phyloP scores from a whole-genome alignment of 1,140 invertebrate species.

The Drosophila tani region DNA sequence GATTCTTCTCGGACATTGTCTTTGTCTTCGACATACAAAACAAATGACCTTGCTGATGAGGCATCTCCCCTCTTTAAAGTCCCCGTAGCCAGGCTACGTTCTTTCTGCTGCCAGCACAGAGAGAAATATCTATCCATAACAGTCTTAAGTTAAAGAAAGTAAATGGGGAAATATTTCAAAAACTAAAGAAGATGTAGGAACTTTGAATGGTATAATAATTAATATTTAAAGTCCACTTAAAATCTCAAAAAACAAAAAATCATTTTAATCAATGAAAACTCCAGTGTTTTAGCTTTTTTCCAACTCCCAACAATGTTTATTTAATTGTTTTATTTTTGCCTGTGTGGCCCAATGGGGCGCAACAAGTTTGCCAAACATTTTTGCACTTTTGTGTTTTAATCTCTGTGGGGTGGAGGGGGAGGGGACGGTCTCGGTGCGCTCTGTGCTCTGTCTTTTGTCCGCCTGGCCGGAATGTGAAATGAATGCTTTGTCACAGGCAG shows the following conservation, averaged over 20 bases:
- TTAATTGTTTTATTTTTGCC: constrained; percentile 3
- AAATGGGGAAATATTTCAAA: no score
- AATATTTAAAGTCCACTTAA: no score
- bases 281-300: no score
- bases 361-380: constrained; percentile 82
- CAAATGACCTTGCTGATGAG: constrained; percentile 75
- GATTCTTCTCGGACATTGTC: constrained; percentile 51
- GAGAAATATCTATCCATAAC: not conserved
- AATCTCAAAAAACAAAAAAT: no score
- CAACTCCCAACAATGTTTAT: not conserved
- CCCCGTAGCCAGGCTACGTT: not conserved
- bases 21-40: constrained; percentile 78
- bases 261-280: no score
- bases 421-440: not conserved
- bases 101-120: constrained; percentile 13
- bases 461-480: constrained; percentile 59
- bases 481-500: constrained; percentile 63
- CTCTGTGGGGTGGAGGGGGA: not conserved
- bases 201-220: no score
- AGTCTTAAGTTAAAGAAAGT: no score
- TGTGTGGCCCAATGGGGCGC: constrained; percentile 31
- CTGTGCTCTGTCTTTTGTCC: constrained; percentile 41
- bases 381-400: constrained; percentile 68
- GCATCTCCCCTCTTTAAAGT: not conserved
- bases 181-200: no score